Conservation (phyloP, 2,888 invertebrate genomes). For the Chymomyza procnemis region DNA sequence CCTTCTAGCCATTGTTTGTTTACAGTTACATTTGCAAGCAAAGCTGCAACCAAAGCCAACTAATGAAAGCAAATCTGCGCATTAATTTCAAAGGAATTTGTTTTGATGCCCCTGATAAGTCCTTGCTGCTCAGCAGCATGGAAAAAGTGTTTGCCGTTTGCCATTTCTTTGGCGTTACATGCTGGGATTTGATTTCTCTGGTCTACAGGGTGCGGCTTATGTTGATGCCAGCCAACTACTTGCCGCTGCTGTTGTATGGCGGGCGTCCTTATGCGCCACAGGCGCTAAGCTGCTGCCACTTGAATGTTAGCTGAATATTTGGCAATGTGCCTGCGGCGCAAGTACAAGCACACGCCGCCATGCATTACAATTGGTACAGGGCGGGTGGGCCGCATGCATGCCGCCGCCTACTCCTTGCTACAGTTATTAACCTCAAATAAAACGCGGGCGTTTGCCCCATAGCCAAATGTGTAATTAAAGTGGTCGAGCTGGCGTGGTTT, state of each 20-base stretch:
- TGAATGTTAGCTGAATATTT: conserved; percentile 66
- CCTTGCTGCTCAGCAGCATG: conserved; percentile 18
- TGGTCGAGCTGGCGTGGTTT: conserved; percentile 19
- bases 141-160: conserved; percentile 63
- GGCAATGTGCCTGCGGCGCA: conserved; percentile 46
- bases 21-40: conserved; percentile 58
- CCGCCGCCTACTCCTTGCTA: conserved; percentile 30
- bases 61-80: conserved; percentile 76
- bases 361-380: conserved; percentile 59
- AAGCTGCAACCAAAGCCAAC: conserved; percentile 42
- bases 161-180: conserved; percentile 17
- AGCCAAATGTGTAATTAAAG: conserved; percentile 66
- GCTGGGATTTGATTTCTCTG: conserved; percentile 64
- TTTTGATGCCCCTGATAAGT: conserved; percentile 77
- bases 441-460: conserved; percentile 21
- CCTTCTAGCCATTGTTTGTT: conserved; percentile 47
- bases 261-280: conserved; percentile 43
- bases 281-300: conserved; percentile 42
- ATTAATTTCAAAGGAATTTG: conserved; percentile 77
- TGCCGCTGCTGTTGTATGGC: no score
- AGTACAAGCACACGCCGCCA: conserved; percentile 29
- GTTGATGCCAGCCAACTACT: background rate
- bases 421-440: conserved; percentile 60
- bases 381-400: conserved; percentile 28
- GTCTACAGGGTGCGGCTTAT: background rate